Base-by-base conservation (phyloP, 1,140 invertebrate species). In the Trichomalopsis sarcophagae region DNA sequence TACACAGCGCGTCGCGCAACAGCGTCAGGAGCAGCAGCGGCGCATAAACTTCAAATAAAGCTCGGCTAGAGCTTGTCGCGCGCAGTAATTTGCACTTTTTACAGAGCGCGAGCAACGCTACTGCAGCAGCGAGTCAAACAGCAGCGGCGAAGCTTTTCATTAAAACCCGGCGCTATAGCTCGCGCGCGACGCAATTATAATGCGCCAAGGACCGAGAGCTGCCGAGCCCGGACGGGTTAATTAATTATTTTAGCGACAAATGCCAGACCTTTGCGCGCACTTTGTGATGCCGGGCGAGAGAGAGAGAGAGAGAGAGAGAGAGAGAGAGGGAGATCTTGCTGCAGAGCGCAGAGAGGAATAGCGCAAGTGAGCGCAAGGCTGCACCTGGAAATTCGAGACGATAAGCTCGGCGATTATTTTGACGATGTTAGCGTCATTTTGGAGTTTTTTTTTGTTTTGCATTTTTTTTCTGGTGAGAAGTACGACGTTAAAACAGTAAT, bases 241-340 rank as follows among this genome's bases (percentile, higher is more conserved):
- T 80, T 84, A 84, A 80, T 84, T 84, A 84, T 84, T 84, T 80
- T 78, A 84, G 66, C 76, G 82, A 84, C 82, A 78, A 84, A 69
- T 73, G 50, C 73, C 27, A 30, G 71, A 62, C 55, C 55, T 62
- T 17, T 17, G 55, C 55, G 55, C 17, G 17, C 55, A 62, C 55
- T 62, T 62, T 62, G 55, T 62, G 3, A 17, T 62, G 17, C 55
- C n/a, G 21, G 0, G 55, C 21, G 55, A 62, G 55, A 62, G 33
- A n/a, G 33, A 36, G 33, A 36, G 55, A 62, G 33, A n/a, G 55
- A n/a, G 17, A 17, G 17, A 17, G 55, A n/a, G 55, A n/a, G 47
- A 17, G 47, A 14, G 30, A 7, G 36, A 10, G 36, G 6, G 36
- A 75, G 40, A 44, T 44, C 40, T 44, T 47, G 47, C 17, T 55